phyloP scores from a whole-genome alignment of 1,140 invertebrate species.

The Drosophila persimilis region DNA sequence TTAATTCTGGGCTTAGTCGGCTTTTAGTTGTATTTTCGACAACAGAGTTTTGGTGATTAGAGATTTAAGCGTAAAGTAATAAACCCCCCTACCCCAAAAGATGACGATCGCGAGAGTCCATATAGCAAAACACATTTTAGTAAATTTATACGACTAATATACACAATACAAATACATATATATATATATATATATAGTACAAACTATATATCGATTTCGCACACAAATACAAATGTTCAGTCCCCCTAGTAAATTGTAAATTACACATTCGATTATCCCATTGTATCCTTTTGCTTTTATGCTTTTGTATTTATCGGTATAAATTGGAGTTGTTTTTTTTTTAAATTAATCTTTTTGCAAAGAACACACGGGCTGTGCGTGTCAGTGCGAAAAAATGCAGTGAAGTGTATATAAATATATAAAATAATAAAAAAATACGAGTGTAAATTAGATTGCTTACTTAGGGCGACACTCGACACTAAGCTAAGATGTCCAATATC shows the following conservation, averaged over 20 bases:
- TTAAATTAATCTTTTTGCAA: conserved; percentile 40
- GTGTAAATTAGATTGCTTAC: neutral
- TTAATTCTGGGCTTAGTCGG: conserved; percentile 26
- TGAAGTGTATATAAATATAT: conserved; percentile 65
- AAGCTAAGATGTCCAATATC: neutral
- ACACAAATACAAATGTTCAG: neutral
- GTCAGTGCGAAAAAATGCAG: conserved; percentile 53
- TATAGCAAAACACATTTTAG: conserved; percentile 53
- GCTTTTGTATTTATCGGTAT: conserved; percentile 49
- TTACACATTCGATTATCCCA: conserved; percentile 25
- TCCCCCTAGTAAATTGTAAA: conserved; percentile 35
- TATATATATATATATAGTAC: conserved; percentile 29
- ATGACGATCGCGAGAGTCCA: conserved; percentile 11
- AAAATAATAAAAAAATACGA: conserved; percentile 1
- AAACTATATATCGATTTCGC: conserved; percentile 7
- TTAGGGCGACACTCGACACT: neutral
- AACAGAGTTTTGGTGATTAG: conserved; percentile 42
- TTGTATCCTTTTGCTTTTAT: conserved; percentile 4
- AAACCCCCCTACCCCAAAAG: too few species aligned
- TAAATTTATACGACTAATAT: conserved; percentile 55
- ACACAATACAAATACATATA: conserved; percentile 30
- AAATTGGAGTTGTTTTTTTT: conserved; percentile 40
- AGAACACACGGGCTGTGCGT: conserved; percentile 13
- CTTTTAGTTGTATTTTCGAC: conserved; percentile 20
- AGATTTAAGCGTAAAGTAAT: conserved; percentile 53